Conservation (phyloP, 1,140 invertebrate species). For the Batillaria attramentaria region DNA sequence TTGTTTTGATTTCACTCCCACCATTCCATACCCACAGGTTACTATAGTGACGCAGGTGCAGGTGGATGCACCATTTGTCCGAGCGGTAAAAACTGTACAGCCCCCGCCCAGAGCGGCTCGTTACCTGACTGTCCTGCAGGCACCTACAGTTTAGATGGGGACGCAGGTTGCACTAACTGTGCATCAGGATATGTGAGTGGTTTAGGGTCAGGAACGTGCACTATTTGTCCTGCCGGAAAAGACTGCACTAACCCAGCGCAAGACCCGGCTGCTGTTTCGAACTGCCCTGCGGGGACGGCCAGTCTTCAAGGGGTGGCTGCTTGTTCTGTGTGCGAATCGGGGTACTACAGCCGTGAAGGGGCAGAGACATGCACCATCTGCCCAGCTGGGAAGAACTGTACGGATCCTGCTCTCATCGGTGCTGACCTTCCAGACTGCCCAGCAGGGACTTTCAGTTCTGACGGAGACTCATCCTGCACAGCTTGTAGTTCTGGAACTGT, state of each 20-base stretch:
- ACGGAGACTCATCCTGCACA: slow-evolving; percentile 36
- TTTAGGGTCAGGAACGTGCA: slow-evolving; percentile 9
- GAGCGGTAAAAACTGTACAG: slow-evolving; percentile 52
- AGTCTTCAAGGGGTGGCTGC: slow-evolving; percentile 33
- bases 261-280: not conserved
- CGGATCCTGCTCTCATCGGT: slow-evolving; percentile 39
- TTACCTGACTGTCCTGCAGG: slow-evolving; percentile 39
- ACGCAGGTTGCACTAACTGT: slow-evolving; percentile 38
- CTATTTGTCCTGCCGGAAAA: slow-evolving; percentile 38
- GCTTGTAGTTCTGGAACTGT: slow-evolving; percentile 58
- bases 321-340: slow-evolving; percentile 37
- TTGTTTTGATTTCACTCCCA: too few species aligned
- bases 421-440: slow-evolving; percentile 27
- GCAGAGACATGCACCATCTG: slow-evolving; percentile 34
- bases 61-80: slow-evolving; percentile 43
- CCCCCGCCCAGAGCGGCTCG: slow-evolving; percentile 32
- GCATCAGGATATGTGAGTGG: slow-evolving; percentile 38
- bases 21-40: slow-evolving; percentile 29
- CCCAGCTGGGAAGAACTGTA: slow-evolving; percentile 42
- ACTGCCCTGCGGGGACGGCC: slow-evolving; percentile 40
- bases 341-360: slow-evolving; percentile 41
- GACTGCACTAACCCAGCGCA: slow-evolving; percentile 20
- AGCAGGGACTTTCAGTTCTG: slow-evolving; percentile 44
- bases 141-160: slow-evolving; percentile 42
- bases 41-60: slow-evolving; percentile 39